Evolutionary conservation across 2,888 invertebrate genomes (phyloP).

Genomic region (Selenia dentaria): DNA sequence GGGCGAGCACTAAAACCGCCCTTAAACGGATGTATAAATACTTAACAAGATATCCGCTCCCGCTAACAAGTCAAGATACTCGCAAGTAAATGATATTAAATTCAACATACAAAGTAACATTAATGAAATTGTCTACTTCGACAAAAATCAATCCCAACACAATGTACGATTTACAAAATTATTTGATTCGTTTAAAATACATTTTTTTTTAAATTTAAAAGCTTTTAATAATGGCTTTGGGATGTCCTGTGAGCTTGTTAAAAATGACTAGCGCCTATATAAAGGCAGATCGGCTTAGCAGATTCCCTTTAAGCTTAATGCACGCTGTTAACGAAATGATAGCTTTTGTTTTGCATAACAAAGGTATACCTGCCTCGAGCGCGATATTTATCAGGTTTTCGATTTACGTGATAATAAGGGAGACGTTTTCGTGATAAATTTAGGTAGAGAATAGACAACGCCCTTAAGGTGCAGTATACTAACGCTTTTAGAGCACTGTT

Average conservation of each 20-base stretch:
- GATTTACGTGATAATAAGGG: conserved; percentile 11
- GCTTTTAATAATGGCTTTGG: background rate
- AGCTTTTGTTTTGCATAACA: conserved; percentile 26
- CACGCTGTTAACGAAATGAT: conserved; percentile 23
- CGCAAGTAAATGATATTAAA: too few relatives aligned
- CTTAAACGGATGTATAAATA: too few relatives aligned
- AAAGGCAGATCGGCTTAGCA: background rate
- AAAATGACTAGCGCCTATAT: conserved; percentile 12
- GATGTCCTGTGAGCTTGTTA: conserved; percentile 20
- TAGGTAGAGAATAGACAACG: too few relatives aligned
- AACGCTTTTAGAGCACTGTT: too few relatives aligned
- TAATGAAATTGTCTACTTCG: background rate
- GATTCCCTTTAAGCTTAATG: background rate
- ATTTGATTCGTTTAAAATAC: too few relatives aligned
- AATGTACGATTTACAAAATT: background rate
- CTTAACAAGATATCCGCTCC: too few relatives aligned
- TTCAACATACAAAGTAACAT: too few relatives aligned
- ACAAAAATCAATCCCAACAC: background rate
- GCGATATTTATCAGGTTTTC: conserved; percentile 13
- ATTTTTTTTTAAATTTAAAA: background rate
- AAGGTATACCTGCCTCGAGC: conserved; percentile 8
- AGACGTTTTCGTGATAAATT: background rate
- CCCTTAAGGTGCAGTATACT: too few relatives aligned
- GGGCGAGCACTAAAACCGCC: too few relatives aligned
- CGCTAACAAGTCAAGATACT: too few relatives aligned